Evolutionary conservation across 2,113 vertebrate species (phyloP).

Genomic region (Brachyistius frenatus): DNA sequence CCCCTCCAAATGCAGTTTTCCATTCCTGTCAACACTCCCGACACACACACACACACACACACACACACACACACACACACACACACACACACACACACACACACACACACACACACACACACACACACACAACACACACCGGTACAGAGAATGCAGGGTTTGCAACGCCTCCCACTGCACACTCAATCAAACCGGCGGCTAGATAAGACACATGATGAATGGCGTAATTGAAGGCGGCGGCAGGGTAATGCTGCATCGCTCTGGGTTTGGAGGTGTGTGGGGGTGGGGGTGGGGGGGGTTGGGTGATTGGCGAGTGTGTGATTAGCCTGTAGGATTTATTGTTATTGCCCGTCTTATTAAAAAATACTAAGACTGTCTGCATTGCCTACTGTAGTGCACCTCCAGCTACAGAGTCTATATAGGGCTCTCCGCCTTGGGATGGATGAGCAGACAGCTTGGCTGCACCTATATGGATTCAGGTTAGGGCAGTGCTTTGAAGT

Average conservation of each 20-base stretch:
- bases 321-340: constrained; percentile 85
- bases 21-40: constrained; percentile 66
- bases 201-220: constrained; percentile 83
- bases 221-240: constrained; percentile 77
- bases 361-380: constrained; percentile 71
- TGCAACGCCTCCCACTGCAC: constrained; percentile 60
- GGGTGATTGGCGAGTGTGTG: constrained; percentile 70
- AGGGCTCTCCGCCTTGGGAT: constrained; percentile 18
- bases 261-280: constrained; percentile 34
- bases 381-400: constrained; percentile 37
- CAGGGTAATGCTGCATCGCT: constrained; percentile 74
- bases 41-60: constrained; percentile 39
- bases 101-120: constrained; percentile 33
- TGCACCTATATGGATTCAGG: constrained; percentile 3
- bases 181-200: constrained; percentile 75
- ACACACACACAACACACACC: constrained; percentile 19
- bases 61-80: constrained; percentile 32
- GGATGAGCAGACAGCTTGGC: constrained; percentile 37
- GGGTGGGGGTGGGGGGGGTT: constrained; percentile 28
- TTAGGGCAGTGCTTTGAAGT: constrained; percentile 18
- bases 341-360: constrained; percentile 82
- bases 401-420: constrained; percentile 22
- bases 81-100: constrained; percentile 32
- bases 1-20: constrained; percentile 59
- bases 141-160: constrained; percentile 56